phyloP scores from a whole-genome alignment of 2,888 invertebrate species.

The Ischnus inquisitorius region DNA sequence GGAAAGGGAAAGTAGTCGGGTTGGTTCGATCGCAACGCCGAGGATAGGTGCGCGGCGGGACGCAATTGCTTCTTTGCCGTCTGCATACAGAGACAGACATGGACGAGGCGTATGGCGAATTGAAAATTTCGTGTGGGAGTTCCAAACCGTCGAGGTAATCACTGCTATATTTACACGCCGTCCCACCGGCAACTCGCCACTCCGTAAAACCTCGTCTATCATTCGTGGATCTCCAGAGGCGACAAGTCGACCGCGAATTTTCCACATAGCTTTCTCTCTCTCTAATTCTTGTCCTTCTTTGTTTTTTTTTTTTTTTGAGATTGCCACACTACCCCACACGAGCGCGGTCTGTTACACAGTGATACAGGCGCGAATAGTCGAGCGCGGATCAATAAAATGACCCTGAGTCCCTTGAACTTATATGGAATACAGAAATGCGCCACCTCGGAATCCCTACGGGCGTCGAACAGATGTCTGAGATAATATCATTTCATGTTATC shows the following conservation, averaged over 20 bases:
- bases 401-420: conserved; percentile 23
- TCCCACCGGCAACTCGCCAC: conserved; percentile 35
- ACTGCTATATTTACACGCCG: conserved; percentile 60
- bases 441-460: background rate
- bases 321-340: background rate
- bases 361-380: conserved; percentile 17
- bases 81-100: background rate
- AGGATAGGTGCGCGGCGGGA: background rate
- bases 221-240: conserved; percentile 10
- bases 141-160: conserved; percentile 48
- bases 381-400: conserved; percentile 27
- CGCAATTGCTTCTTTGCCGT: background rate
- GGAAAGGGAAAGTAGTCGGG: conserved; percentile 50
- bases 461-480: background rate
- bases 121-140: conserved; percentile 61
- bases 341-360: background rate
- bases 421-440: background rate
- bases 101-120: conserved; percentile 10
- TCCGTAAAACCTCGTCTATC: conserved; percentile 11
- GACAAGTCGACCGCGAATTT: conserved; percentile 24
- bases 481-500: too few species aligned
- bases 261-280: background rate
- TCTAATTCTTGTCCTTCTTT: background rate
- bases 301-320: conserved; percentile 1
- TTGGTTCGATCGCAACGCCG: conserved; percentile 15